These are phyloP conservation scores for Mimas tiliae DNA, from an alignment of 2,888 invertebrate genomes.

Conservation along the genomic window DNA sequence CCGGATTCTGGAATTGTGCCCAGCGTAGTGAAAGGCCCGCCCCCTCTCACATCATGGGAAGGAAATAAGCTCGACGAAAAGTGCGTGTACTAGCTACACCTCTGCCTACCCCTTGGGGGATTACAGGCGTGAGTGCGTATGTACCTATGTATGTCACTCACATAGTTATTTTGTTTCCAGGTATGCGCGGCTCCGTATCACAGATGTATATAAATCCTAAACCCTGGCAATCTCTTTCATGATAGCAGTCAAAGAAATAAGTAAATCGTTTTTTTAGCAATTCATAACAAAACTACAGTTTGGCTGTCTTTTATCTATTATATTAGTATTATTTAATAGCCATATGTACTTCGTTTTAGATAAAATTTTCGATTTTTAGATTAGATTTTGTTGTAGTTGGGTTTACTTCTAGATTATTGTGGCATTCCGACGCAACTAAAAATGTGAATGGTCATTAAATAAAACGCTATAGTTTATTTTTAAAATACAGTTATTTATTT, in stretches of 20 bases:
- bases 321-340: conserved; percentile 40
- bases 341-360: conserved; percentile 60
- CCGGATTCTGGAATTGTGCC: no score
- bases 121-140: no score
- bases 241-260: conserved; percentile 34
- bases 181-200: conserved; percentile 87
- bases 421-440: conserved; percentile 35
- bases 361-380: conserved; percentile 62
- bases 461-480: conserved; percentile 46
- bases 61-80: no score
- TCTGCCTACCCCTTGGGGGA: no score
- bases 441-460: conserved; percentile 49
- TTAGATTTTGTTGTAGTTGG: conserved; percentile 52
- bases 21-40: no score
- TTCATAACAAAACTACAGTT: conserved; percentile 23
- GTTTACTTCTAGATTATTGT: conserved; percentile 45
- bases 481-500: conserved; percentile 20
- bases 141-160: not conserved
- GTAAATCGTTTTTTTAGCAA: conserved; percentile 25
- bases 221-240: conserved; percentile 85
- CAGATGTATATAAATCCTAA: conserved; percentile 87
- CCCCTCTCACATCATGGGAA: no score
- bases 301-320: conserved; percentile 31
- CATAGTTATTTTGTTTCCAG: conserved; percentile 56
- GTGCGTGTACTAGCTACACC: no score